Percentiles rank a stretch among this genome's conserved stretches.
phyloP scores from a whole-genome alignment of 2,797 vertebrate genomes.

The Lates japonicus region DNA sequence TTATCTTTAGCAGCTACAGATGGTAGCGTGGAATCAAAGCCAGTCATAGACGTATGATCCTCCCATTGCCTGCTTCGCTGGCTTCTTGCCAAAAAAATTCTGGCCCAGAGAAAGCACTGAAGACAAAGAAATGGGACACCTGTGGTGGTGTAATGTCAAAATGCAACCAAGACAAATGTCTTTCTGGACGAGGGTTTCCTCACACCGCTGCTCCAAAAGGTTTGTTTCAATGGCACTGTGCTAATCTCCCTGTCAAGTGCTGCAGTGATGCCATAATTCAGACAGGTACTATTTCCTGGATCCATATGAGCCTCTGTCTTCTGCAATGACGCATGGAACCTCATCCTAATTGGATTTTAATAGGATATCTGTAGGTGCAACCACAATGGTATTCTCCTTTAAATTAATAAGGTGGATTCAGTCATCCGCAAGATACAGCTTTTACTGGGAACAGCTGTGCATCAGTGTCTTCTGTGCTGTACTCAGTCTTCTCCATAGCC shows the following conservation, averaged over 20 bases:
- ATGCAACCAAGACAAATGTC: constrained; percentile 29
- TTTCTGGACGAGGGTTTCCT: constrained; percentile 16
- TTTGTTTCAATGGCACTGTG: constrained; percentile 23
- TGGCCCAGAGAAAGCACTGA: constrained; percentile 10
- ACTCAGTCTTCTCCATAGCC: constrained; percentile 12
- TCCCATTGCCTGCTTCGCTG: constrained; percentile 27
- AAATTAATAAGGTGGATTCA: constrained; percentile 48
- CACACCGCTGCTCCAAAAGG: constrained; percentile 4
- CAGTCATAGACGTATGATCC: constrained; percentile 20
- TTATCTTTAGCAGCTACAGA: constrained; percentile 42
- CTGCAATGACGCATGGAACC: constrained; percentile 30
- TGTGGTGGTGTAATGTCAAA: neutral
- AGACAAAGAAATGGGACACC: constrained; percentile 28
- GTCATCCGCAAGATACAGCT: constrained; percentile 43
- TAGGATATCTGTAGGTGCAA: constrained; percentile 57
- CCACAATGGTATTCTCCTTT: constrained; percentile 39
- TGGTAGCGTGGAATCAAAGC: constrained; percentile 33
- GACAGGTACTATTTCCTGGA: constrained; percentile 7
- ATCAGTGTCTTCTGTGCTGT: constrained; percentile 4
- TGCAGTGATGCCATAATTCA: constrained; percentile 40
- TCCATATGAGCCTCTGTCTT: constrained; percentile 18
- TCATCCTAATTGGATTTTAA: constrained; percentile 67
- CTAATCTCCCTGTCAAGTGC: constrained; percentile 22
- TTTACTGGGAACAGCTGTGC: constrained; percentile 27
- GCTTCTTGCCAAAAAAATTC: constrained; percentile 10